Evolutionary conservation across 92 coral and sea anemone species (phyloP).

Genomic region (Diadumene lineata): DNA sequence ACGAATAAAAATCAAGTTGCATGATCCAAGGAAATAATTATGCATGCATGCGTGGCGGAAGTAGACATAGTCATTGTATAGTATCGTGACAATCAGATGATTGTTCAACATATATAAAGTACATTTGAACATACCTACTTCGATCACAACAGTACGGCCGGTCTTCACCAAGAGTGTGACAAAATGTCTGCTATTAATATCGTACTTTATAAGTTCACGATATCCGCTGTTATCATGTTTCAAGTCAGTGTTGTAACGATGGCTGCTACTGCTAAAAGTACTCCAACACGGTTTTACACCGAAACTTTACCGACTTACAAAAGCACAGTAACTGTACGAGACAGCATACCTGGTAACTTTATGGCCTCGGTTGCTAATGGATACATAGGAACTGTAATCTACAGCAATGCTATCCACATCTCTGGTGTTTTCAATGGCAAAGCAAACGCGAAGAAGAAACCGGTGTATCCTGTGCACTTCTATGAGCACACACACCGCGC

Average conservation of each 20-base stretch:
- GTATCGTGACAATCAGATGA: too few relatives aligned
- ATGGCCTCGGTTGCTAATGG: conserved; percentile 86
- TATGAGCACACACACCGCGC: conserved; percentile 80
- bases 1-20: too few relatives aligned
- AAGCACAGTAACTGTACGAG: conserved; percentile 62
- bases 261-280: conserved; percentile 16
- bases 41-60: too few relatives aligned
- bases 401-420: conserved; percentile 64
- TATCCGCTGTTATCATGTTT: background rate
- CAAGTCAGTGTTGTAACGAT: background rate
- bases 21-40: too few relatives aligned
- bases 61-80: too few relatives aligned
- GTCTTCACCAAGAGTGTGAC: background rate
- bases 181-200: background rate
- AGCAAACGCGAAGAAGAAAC: conserved; percentile 55
- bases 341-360: conserved; percentile 63
- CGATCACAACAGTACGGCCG: background rate
- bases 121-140: background rate
- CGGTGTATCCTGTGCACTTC: conserved; percentile 73
- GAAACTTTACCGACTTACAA: conserved; percentile 47
- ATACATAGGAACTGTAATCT: conserved; percentile 71
- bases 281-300: conserved; percentile 62
- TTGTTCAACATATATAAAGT: background rate
- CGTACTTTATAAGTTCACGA: background rate
- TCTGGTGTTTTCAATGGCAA: conserved; percentile 73